Evolutionary conservation across 1,140 invertebrate genomes (phyloP), one percentile per base, ranked within the genome.

Genomic region (Calephelis virginiensis): DNA sequence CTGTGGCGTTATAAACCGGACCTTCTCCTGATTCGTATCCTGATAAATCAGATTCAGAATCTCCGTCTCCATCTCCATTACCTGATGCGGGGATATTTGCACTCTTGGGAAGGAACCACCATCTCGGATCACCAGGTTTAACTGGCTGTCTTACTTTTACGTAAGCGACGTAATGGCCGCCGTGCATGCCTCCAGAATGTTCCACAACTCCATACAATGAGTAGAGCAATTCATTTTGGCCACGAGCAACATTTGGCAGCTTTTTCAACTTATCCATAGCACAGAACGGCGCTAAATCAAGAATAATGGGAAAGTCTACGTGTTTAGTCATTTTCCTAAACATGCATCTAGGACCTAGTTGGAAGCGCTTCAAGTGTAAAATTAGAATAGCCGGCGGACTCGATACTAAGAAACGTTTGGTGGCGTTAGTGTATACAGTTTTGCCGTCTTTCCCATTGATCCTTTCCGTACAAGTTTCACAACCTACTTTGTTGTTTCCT

Each of bases 91-190:
- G 92, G 9, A 89, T 85, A 66, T 92, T 92, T 9, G 92, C 93
- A 66, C 93, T 92, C 66, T 92, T 92, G 1, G 94, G 94, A 72
- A 96, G 77, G 82, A 96, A 96, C 63, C 93, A 92, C 94, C 95
- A 95, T 5, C 94, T 91, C 5, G 92, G 92, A 75, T 95, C 94
- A 10, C 93, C 91, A 5, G 90, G 77, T 43, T 91, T 86, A 43
- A 95, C 78, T 8, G 92, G 91, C 8, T 92, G 74, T 47, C 94
- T 90, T 28, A 96, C 95, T 91, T 97, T 97, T 1, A 97, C 96
- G 81, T 98, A 99, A 8, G 98, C 97, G n/a, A 98, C 96, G 83
- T 99, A 99, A 90, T 99, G 98, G 5, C 98, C 98, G 61, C 96
- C 96, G 76, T 96, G 95, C 71, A 99, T 94, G 12, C 95, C 94